These are phyloP conservation scores for Gryllus longicercus DNA, from an alignment of 2,888 invertebrate species.

Conservation along the genomic window DNA sequence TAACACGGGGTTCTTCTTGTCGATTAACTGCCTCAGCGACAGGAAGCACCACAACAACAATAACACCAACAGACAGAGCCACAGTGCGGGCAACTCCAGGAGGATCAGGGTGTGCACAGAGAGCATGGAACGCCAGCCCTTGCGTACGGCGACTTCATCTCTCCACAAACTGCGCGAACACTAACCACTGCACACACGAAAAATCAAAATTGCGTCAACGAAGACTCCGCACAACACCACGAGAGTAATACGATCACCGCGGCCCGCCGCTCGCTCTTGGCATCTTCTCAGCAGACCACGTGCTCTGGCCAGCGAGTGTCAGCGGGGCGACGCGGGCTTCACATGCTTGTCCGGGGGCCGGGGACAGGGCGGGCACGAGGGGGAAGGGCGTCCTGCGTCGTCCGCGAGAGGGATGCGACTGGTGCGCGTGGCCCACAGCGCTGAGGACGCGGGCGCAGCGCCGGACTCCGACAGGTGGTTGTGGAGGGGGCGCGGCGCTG, in stretches of 20 bases:
- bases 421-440: not conserved
- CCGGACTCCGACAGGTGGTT: not conserved
- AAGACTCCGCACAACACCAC: too few relatives aligned
- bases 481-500: not conserved
- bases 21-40: not conserved
- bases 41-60: too few relatives aligned
- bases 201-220: too few relatives aligned
- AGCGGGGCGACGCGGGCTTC: not conserved
- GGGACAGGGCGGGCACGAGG: too few relatives aligned
- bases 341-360: not conserved
- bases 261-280: too few relatives aligned
- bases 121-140: not conserved
- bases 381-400: not conserved
- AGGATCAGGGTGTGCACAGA: not conserved
- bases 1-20: not conserved
- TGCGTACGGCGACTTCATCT: not conserved
- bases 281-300: too few relatives aligned
- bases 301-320: too few relatives aligned
- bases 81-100: not conserved
- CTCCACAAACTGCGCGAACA: not conserved
- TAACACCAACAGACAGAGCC: not conserved
- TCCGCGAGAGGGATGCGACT: not conserved
- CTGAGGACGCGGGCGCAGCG: not conserved
- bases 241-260: too few relatives aligned
- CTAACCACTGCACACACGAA: too few relatives aligned